phyloP scores from a whole-genome alignment of 2,797 vertebrate species.

The Megalops cyprinoides region DNA sequence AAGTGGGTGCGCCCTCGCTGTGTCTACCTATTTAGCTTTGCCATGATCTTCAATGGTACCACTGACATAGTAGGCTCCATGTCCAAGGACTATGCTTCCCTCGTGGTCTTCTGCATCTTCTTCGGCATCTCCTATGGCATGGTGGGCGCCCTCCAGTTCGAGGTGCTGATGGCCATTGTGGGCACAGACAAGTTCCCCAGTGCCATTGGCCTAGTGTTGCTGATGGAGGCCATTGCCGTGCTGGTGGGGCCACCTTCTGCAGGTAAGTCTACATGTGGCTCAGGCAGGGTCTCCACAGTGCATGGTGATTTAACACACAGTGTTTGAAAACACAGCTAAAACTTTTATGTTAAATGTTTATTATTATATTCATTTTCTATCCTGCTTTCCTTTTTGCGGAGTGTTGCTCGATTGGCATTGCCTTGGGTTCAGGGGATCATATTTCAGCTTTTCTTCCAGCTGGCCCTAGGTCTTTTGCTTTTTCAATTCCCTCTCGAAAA shows the following conservation, averaged over 20 bases:
- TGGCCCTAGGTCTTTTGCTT: too few relatives aligned
- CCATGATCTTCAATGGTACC: conserved; percentile 90
- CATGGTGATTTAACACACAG: too few relatives aligned
- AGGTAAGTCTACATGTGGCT: conserved; percentile 79
- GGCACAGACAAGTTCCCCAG: conserved; percentile 92
- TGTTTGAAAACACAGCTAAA: too few relatives aligned
- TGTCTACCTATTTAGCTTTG: conserved; percentile 91
- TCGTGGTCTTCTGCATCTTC: conserved; percentile 92
- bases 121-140: conserved; percentile 96
- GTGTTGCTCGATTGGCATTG: too few relatives aligned
- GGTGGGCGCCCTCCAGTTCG: conserved; percentile 97
- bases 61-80: conserved; percentile 88
- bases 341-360: too few relatives aligned
- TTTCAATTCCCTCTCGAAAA: too few relatives aligned
- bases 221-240: conserved; percentile 91
- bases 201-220: conserved; percentile 91
- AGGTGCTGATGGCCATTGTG: conserved; percentile 95
- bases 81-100: conserved; percentile 72
- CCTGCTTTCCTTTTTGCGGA: too few relatives aligned
- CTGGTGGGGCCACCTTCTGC: conserved; percentile 90
- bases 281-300: too few relatives aligned
- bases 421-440: too few relatives aligned
- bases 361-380: too few relatives aligned
- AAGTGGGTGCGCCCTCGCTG: conserved; percentile 87
- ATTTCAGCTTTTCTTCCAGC: too few relatives aligned